phyloP scores from a whole-genome alignment of 30 jellyfish, hydroid and myxozoan genomes.

The Sanderia malayensis region DNA sequence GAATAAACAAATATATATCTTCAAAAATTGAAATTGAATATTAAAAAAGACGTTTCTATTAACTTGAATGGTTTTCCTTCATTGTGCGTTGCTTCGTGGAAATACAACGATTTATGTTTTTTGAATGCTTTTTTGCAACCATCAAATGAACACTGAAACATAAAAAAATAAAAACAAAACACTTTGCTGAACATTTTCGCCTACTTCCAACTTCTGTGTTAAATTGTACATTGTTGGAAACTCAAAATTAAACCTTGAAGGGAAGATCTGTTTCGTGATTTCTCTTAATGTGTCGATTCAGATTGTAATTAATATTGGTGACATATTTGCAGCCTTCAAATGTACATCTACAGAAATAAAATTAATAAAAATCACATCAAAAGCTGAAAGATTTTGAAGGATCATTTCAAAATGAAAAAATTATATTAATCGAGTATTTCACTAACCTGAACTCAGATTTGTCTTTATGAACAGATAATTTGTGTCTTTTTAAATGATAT shows the following conservation, averaged over 20 bases:
- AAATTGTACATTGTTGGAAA: background rate
- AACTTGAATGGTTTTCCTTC: slow-evolving; percentile 62
- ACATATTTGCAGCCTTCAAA: slow-evolving; percentile 30
- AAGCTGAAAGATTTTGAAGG: background rate
- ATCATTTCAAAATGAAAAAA: background rate
- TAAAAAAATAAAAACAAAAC: no score
- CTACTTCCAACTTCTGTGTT: background rate
- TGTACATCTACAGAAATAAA: slow-evolving; percentile 17
- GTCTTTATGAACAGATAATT: slow-evolving; percentile 15
- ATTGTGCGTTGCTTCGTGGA: slow-evolving; percentile 41
- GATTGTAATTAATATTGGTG: slow-evolving; percentile 23
- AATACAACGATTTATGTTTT: slow-evolving; percentile 25
- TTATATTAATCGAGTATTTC: no score
- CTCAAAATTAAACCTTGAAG: slow-evolving; percentile 21
- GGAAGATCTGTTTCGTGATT: slow-evolving; percentile 45
- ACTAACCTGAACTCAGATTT: slow-evolving; percentile 8
- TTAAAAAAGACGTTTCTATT: no score
- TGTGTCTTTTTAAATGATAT: slow-evolving; percentile 46
- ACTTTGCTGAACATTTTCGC: background rate
- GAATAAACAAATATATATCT: no score
- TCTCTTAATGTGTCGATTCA: slow-evolving; percentile 36
- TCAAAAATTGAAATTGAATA: no score
- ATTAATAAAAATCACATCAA: background rate
- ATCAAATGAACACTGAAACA: slow-evolving; percentile 30
- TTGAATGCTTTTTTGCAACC: slow-evolving; percentile 41